Evolutionary conservation across 2,888 invertebrate genomes (phyloP).

Genomic region (Capitulum mitella): DNA sequence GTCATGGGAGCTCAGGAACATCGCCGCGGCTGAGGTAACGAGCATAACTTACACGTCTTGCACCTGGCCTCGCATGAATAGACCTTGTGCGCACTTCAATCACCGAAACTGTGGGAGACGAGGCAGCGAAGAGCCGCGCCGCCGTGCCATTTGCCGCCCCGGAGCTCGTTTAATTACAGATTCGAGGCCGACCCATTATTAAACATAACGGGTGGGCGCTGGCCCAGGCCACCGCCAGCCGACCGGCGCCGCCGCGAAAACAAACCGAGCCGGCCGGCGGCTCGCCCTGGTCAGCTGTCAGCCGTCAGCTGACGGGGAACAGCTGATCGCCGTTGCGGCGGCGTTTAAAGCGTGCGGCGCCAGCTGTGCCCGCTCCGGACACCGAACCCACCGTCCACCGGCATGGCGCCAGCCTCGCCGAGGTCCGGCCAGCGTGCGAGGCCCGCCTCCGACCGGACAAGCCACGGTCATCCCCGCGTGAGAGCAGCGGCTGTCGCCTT

Average conservation of each 20-base stretch:
- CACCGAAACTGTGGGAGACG: background rate
- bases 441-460: too few relatives aligned
- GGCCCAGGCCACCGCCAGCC: background rate
- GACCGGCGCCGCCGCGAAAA: background rate
- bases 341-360: too few relatives aligned
- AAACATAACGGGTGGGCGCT: background rate
- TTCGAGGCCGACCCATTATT: background rate
- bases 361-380: too few relatives aligned
- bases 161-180: background rate
- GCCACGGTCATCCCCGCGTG: too few relatives aligned
- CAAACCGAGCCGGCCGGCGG: background rate
- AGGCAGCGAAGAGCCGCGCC: background rate
- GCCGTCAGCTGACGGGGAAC: too few relatives aligned
- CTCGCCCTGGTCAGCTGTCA: background rate
- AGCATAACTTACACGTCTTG: background rate
- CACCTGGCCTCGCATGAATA: background rate
- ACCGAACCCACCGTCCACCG: too few relatives aligned
- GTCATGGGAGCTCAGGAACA: too few relatives aligned
- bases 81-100: background rate
- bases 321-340: too few relatives aligned
- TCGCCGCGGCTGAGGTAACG: too few relatives aligned
- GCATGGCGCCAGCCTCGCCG: too few relatives aligned
- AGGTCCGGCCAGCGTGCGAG: too few relatives aligned
- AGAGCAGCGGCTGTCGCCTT: background rate
- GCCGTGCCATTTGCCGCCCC: background rate